These are phyloP conservation scores for Leptinotarsa undecemlineata DNA, from an alignment of 1,140 invertebrate species.

Conservation along the genomic window DNA sequence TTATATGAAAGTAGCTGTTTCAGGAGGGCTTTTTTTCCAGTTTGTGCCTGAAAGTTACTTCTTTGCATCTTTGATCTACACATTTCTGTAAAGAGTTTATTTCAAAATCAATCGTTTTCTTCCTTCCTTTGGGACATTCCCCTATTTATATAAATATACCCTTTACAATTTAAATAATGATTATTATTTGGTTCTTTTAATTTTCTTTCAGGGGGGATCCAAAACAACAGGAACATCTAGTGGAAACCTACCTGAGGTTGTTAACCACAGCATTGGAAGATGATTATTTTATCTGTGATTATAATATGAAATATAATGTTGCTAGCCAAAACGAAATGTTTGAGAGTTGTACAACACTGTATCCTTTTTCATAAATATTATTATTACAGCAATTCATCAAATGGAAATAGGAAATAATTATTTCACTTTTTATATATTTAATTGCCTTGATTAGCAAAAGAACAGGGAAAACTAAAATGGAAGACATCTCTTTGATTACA, in stretches of 20 bases:
- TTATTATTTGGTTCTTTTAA: not conserved
- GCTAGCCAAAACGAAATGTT: conserved; percentile 44
- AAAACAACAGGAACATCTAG: conserved; percentile 54
- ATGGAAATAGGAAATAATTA: not conserved
- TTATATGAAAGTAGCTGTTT: too few relatives aligned
- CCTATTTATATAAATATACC: too few relatives aligned
- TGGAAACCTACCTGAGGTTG: conserved; percentile 65
- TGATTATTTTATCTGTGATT: conserved; percentile 72
- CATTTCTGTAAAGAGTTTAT: too few relatives aligned
- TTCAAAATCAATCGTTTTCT: too few relatives aligned
- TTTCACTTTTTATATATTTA: not conserved
- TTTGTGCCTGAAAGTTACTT: too few relatives aligned
- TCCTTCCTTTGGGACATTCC: too few relatives aligned
- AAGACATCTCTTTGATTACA: not conserved
- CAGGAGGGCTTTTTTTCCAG: too few relatives aligned
- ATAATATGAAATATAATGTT: conserved; percentile 57
- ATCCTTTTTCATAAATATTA: conserved; percentile 39
- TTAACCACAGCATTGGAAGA: conserved; percentile 67
- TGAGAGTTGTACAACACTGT: conserved; percentile 42
- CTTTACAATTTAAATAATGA: too few relatives aligned
- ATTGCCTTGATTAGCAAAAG: not conserved
- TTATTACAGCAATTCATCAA: not conserved
- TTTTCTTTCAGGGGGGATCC: conserved; percentile 57
- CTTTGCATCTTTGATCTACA: too few relatives aligned
- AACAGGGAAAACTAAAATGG: not conserved